Percentiles rank a stretch among this genome's conserved stretches.
phyloP scores from a whole-genome alignment of 2,797 vertebrate genomes.

The Antrozous pallidus region DNA sequence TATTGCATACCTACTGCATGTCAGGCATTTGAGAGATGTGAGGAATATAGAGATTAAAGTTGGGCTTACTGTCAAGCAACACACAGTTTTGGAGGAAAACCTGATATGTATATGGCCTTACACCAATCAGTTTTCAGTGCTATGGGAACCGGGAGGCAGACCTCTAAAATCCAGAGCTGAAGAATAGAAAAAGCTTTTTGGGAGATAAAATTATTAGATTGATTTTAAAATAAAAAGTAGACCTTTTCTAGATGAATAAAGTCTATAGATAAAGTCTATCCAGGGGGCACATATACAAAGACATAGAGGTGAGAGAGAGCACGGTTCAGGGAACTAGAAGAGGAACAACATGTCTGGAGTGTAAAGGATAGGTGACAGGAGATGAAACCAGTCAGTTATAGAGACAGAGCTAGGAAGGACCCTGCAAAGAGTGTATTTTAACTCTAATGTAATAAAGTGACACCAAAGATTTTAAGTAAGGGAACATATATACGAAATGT shows the following conservation, averaged over 20 bases:
- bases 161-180: neutral
- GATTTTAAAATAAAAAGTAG: slow-evolving; percentile 15
- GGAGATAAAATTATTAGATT: neutral
- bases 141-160: neutral
- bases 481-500: neutral
- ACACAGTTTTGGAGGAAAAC: neutral
- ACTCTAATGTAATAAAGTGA: neutral
- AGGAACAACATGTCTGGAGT: neutral
- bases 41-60: neutral
- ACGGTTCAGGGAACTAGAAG: neutral
- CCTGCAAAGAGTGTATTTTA: neutral
- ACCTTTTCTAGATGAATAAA: neutral
- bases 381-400: neutral
- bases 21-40: neutral
- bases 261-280: too few species aligned
- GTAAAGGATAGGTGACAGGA: neutral
- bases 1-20: neutral
- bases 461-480: neutral
- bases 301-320: neutral
- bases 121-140: neutral
- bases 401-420: neutral
- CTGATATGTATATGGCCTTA: neutral
- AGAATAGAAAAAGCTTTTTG: neutral
- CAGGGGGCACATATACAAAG: neutral
- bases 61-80: neutral